Conservation (phyloP, 2,888 invertebrate species). For the Dendrolimus houi region DNA sequence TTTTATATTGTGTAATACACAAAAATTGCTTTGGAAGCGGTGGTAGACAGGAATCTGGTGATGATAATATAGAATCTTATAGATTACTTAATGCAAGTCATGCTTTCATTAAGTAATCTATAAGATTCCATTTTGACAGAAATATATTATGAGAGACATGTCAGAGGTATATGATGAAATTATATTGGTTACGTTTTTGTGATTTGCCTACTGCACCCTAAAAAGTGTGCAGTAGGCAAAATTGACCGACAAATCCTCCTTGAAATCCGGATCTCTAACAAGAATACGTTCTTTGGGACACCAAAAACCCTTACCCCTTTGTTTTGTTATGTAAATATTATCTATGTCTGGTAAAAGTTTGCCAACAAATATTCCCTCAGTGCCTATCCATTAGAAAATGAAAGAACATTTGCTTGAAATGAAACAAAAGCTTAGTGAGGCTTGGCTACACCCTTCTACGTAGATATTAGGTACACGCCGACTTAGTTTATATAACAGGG, state of each 20-base stretch:
- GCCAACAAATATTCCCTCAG: conserved; percentile 55
- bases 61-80: too few species aligned
- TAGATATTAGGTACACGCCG: conserved; percentile 39
- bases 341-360: conserved; percentile 54
- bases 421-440: conserved; percentile 36
- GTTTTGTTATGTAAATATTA: conserved; percentile 63
- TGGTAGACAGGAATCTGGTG: too few species aligned
- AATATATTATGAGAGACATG: too few species aligned
- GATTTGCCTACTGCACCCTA: conserved; percentile 7
- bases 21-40: too few species aligned
- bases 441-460: conserved; percentile 22
- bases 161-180: too few species aligned
- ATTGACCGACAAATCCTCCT: conserved; percentile 59
- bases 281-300: conserved; percentile 56
- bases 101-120: too few species aligned
- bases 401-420: conserved; percentile 54
- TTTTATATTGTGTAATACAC: too few species aligned
- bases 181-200: too few species aligned
- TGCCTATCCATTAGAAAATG: conserved; percentile 66
- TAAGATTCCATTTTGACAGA: too few species aligned
- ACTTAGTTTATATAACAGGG: conserved; percentile 46
- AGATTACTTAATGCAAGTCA: too few species aligned
- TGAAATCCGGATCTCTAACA: conserved; percentile 52
- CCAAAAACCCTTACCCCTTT: conserved; percentile 51
- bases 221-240: conserved; percentile 44